A percentile compares a stretch with the other conserved stretches of the same genome.
phyloP scores from a whole-genome alignment of 2,113 vertebrate species.

The Muntiacus reevesi region DNA sequence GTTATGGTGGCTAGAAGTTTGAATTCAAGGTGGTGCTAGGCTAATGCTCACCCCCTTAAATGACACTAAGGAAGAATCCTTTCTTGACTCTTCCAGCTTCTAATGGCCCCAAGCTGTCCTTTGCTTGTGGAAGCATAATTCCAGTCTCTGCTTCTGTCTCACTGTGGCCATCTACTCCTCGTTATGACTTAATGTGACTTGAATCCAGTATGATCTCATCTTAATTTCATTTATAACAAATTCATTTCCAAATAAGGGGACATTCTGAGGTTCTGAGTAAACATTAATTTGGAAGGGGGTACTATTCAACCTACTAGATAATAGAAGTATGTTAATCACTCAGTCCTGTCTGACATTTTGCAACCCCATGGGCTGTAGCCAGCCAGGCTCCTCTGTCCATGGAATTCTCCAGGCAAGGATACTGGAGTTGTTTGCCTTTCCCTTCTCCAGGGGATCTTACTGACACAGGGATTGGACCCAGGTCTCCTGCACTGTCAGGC shows the following conservation, averaged over 20 bases:
- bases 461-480: too few relatives aligned
- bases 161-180: too few relatives aligned
- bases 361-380: too few relatives aligned
- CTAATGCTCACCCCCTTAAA: accelerated
- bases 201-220: neutral
- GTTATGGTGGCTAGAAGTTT: neutral
- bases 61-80: neutral
- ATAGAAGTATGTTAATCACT: neutral
- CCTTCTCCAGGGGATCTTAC: too few relatives aligned
- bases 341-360: too few relatives aligned
- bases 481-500: too few relatives aligned
- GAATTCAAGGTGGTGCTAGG: neutral
- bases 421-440: too few relatives aligned
- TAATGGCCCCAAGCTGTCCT: neutral
- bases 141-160: neutral
- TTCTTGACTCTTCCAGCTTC: neutral
- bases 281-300: neutral
- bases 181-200: neutral
- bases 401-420: too few relatives aligned
- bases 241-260: neutral
- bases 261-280: neutral
- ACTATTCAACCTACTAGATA: neutral
- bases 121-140: neutral
- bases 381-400: too few relatives aligned
- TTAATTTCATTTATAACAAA: neutral